These are phyloP conservation scores for Acrocephalus kingi DNA, from an alignment of 2,113 vertebrate genomes.

Conservation along the genomic window DNA sequence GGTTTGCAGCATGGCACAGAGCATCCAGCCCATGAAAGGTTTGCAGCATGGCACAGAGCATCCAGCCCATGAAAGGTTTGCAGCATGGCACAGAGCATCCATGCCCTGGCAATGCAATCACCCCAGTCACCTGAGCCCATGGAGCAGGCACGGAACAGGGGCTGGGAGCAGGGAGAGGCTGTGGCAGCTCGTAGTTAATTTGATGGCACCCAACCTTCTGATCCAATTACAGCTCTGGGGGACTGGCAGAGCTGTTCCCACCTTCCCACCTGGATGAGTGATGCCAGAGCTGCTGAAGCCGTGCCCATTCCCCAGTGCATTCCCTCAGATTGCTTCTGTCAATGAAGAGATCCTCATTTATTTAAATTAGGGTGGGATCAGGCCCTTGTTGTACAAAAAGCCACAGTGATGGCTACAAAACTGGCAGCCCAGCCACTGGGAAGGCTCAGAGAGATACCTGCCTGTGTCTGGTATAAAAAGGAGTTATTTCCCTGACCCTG, in stretches of 20 bases:
- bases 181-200: background rate
- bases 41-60: too few relatives aligned
- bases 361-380: background rate
- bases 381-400: background rate
- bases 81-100: too few relatives aligned
- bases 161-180: fast-evolving
- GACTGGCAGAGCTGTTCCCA: background rate
- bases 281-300: background rate
- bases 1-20: background rate
- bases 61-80: background rate
- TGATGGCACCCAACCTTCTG: background rate
- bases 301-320: background rate
- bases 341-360: background rate
- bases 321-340: fast-evolving
- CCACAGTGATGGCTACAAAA: background rate
- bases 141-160: background rate
- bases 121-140: background rate
- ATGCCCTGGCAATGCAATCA: background rate
- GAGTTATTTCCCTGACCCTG: background rate
- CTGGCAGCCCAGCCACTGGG: background rate
- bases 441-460: background rate
- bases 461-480: fast-evolving
- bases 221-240: background rate
- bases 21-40: background rate
- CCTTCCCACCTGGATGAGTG: background rate